Conservation (phyloP, 2,888 invertebrate species). For the Cheilosia vulpina region DNA sequence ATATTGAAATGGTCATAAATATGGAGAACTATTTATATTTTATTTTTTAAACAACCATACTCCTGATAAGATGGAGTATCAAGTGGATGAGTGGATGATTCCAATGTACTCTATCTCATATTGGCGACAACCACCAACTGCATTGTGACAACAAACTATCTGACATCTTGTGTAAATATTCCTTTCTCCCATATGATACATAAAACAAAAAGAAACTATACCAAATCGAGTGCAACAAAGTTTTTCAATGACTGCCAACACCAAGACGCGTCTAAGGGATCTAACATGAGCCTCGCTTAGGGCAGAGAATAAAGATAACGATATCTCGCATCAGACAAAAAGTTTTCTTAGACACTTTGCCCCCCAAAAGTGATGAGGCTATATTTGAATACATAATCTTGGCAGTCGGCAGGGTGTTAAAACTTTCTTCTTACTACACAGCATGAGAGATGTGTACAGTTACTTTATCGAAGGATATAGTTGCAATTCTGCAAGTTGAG, state of each 20-base stretch:
- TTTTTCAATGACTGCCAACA: slow-evolving; percentile 28
- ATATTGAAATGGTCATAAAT: no score
- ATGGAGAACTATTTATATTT: no score
- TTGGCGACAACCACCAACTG: no score
- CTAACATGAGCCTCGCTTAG: not conserved
- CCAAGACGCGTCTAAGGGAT: slow-evolving; percentile 12
- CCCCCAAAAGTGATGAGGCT: slow-evolving; percentile 56
- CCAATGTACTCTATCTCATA: no score
- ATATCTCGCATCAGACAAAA: slow-evolving; percentile 32
- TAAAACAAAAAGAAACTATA: not conserved
- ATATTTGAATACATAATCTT: slow-evolving; percentile 65
- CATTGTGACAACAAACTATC: not conserved
- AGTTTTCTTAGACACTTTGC: slow-evolving; percentile 42
- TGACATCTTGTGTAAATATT: not conserved
- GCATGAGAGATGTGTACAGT: slow-evolving; percentile 1
- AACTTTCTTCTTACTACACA: slow-evolving; percentile 21
- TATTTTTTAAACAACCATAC: no score
- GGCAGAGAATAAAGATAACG: not conserved
- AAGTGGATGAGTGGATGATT: no score
- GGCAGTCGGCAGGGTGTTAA: slow-evolving; percentile 49
- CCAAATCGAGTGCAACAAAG: slow-evolving; percentile 30
- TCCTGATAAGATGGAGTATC: no score
- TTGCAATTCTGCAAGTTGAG: slow-evolving; percentile 31
- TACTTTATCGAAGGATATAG: slow-evolving; percentile 27
- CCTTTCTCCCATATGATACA: not conserved